These are phyloP conservation scores for Danio choprae DNA, from an alignment of 2,797 vertebrate species.

Conservation along the genomic window DNA sequence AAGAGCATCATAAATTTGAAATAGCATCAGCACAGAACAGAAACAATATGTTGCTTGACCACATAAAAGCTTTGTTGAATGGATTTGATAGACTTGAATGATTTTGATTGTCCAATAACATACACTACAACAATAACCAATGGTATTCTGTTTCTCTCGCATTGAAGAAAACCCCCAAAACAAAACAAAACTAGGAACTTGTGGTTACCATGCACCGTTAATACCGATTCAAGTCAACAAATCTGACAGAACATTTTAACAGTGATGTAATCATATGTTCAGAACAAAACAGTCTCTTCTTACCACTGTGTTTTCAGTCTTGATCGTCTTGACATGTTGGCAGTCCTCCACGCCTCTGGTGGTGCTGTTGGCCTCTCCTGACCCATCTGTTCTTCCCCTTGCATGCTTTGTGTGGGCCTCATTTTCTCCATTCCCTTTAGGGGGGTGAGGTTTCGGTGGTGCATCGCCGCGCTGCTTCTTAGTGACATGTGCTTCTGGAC, in stretches of 20 bases:
- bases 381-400: constrained; percentile 77
- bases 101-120: neutral
- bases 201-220: neutral
- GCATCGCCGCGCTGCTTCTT: constrained; percentile 93
- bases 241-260: constrained; percentile 3
- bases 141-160: neutral
- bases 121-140: neutral
- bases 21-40: neutral
- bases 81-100: neutral
- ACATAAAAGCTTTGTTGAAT: too few relatives aligned
- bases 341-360: constrained; percentile 84
- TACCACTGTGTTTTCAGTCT: constrained; percentile 94
- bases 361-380: constrained; percentile 83
- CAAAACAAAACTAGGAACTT: neutral
- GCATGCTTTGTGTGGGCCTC: constrained; percentile 82
- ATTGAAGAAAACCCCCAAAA: neutral
- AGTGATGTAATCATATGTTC: neutral
- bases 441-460: constrained; percentile 81
- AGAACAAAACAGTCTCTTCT: constrained; percentile 63
- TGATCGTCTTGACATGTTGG: constrained; percentile 90
- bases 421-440: constrained; percentile 88
- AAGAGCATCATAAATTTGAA: neutral
- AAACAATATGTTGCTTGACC: neutral
- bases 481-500: constrained; percentile 96
- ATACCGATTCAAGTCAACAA: neutral